A percentile compares a stretch with the other conserved stretches of the same genome.
Evolutionary conservation across 2,888 invertebrate species (phyloP).

Genomic region (Gibbula magus): DNA sequence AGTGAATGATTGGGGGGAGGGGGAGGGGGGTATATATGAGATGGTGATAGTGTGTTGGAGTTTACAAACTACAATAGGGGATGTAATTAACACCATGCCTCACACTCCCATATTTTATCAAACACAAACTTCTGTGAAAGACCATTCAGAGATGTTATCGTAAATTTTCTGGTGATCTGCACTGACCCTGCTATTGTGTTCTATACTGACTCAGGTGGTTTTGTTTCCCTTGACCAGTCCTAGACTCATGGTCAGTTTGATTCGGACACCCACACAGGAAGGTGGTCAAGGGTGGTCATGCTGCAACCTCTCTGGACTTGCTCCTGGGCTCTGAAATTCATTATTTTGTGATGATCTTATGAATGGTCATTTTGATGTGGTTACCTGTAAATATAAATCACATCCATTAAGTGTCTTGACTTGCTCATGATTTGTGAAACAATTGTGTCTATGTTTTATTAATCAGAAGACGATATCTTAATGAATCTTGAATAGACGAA

Average conservation of each 20-base stretch:
- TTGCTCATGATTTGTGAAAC: too few relatives aligned
- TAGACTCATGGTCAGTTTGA: background rate
- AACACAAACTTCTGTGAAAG: background rate
- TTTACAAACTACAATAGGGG: background rate
- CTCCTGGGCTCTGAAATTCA: too few relatives aligned
- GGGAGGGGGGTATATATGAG: background rate
- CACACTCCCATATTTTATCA: background rate
- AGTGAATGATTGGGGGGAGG: background rate
- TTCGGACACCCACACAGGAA: background rate
- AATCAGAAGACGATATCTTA: too few relatives aligned
- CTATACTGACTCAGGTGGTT: background rate
- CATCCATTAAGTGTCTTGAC: too few relatives aligned
- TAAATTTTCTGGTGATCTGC: background rate
- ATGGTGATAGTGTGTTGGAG: background rate
- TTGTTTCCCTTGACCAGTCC: background rate
- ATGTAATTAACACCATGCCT: background rate
- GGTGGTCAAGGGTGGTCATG: too few relatives aligned
- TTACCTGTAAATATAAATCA: too few relatives aligned
- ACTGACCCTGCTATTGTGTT: background rate
- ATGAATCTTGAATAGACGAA: too few relatives aligned
- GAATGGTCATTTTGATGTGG: too few relatives aligned
- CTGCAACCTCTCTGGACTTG: too few relatives aligned
- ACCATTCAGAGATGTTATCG: background rate
- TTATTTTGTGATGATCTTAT: too few relatives aligned
- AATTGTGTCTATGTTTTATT: too few relatives aligned